Percentiles rank a stretch among this genome's conserved stretches.
phyloP scores from a whole-genome alignment of 2,888 invertebrate genomes.

The Cremastinae sp. region DNA sequence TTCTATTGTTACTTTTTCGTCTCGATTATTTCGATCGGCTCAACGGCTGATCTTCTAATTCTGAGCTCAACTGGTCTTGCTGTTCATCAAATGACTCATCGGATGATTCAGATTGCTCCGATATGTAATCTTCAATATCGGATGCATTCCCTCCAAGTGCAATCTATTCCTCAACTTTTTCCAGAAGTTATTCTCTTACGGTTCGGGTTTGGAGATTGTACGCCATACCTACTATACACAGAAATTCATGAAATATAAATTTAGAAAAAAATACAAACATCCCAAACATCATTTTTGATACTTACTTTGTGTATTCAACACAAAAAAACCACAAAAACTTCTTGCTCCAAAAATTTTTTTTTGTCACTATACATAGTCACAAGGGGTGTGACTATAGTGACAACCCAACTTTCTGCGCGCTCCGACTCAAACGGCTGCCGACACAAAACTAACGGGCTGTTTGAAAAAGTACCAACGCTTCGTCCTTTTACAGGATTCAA shows the following conservation, averaged over 20 bases:
- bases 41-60: conserved; percentile 33
- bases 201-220: no score
- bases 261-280: conserved; percentile 13
- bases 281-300: conserved; percentile 6
- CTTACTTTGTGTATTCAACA: conserved; percentile 4
- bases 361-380: conserved; percentile 7
- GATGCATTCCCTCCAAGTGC: no score
- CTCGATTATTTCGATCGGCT: conserved; percentile 1
- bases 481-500: conserved; percentile 6
- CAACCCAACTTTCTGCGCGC: conserved; percentile 1
- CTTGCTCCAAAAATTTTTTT: conserved; percentile 7
- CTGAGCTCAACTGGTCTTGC: conserved; percentile 11
- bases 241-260: conserved; percentile 9
- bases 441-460: conserved; percentile 6
- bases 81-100: background rate
- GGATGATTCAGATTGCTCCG: background rate
- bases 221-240: no score
- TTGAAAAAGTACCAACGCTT: conserved; percentile 6
- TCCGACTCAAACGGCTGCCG: conserved; percentile 8
- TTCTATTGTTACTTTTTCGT: no score
- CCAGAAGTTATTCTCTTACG: no score
- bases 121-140: background rate
- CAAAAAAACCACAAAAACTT: conserved; percentile 2
- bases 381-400: conserved; percentile 15
- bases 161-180: no score